These are phyloP conservation scores for Drosophila leontia DNA, from an alignment of 1,140 invertebrate genomes.

Conservation along the genomic window DNA sequence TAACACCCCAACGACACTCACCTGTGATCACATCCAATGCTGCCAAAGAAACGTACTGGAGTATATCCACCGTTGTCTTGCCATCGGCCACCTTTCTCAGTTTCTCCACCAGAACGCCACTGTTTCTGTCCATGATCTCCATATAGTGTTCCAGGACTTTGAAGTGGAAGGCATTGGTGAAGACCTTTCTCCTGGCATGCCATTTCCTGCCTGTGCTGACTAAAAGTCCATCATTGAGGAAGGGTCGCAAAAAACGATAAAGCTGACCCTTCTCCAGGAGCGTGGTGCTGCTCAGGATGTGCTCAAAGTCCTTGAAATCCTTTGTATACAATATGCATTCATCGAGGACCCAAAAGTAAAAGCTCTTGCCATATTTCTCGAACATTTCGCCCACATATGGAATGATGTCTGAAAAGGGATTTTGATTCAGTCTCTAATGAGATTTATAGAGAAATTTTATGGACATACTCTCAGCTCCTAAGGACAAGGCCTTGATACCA, in stretches of 20 bases:
- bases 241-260: conserved; percentile 83
- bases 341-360: conserved; percentile 87
- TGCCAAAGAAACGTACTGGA: conserved; percentile 56
- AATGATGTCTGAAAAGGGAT: conserved; percentile 38
- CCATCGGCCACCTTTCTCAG: conserved; percentile 65
- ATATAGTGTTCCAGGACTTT: conserved; percentile 92
- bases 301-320: conserved; percentile 80
- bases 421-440: not conserved
- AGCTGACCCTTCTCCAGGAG: conserved; percentile 67
- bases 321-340: conserved; percentile 62
- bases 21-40: conserved; percentile 70
- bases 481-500: conserved; percentile 45
- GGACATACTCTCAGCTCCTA: conserved; percentile 67
- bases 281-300: conserved; percentile 64
- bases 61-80: conserved; percentile 45
- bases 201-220: conserved; percentile 74
- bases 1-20: too few species aligned
- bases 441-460: not conserved
- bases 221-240: conserved; percentile 84
- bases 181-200: conserved; percentile 67
- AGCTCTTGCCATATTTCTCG: conserved; percentile 54
- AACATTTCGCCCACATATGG: conserved; percentile 47
- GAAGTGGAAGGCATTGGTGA: conserved; percentile 94
- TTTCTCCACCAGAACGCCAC: conserved; percentile 87
- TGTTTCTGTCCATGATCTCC: conserved; percentile 89